These are phyloP conservation scores for Austrolebias charrua DNA, from an alignment of 2,797 vertebrate genomes.

Conservation along the genomic window DNA sequence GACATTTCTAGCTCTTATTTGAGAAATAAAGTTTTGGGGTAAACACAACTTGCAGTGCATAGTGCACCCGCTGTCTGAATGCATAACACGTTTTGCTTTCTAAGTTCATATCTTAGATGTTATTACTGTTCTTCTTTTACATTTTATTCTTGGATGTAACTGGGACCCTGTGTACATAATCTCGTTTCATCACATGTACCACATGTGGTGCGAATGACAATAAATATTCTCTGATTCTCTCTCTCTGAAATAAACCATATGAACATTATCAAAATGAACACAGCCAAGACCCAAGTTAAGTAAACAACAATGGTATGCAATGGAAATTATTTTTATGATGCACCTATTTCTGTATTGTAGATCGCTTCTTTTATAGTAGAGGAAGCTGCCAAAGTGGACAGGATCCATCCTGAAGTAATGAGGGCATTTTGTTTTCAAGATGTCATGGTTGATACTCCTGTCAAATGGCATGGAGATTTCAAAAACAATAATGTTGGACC, in stretches of 20 bases:
- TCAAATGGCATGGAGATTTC: conserved; percentile 41
- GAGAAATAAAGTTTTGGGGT: conserved; percentile 3
- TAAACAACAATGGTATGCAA: not conserved
- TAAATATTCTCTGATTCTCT: too few species aligned
- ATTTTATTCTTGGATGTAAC: too few species aligned
- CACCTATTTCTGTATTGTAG: conserved; percentile 19
- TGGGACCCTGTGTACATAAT: too few species aligned
- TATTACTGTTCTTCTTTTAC: too few species aligned
- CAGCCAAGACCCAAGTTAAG: not conserved
- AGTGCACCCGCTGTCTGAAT: not conserved
- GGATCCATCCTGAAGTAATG: conserved; percentile 66
- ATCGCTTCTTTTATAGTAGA: conserved; percentile 17
- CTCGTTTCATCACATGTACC: too few species aligned
- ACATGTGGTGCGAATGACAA: too few species aligned
- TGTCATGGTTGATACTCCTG: conserved; percentile 46
- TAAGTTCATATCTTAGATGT: too few species aligned
- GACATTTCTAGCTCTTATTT: not conserved
- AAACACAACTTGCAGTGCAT: not conserved
- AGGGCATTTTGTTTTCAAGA: conserved; percentile 48
- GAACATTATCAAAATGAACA: not conserved
- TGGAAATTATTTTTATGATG: conserved; percentile 11
- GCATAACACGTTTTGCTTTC: too few species aligned
- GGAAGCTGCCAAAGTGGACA: conserved; percentile 56
- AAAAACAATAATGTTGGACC: conserved; percentile 30
- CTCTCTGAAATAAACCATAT: not conserved